A percentile compares a stretch with the other conserved stretches of the same genome.
phyloP scores from a whole-genome alignment of 1,140 invertebrate genomes.

The Marisa cornuarietis region DNA sequence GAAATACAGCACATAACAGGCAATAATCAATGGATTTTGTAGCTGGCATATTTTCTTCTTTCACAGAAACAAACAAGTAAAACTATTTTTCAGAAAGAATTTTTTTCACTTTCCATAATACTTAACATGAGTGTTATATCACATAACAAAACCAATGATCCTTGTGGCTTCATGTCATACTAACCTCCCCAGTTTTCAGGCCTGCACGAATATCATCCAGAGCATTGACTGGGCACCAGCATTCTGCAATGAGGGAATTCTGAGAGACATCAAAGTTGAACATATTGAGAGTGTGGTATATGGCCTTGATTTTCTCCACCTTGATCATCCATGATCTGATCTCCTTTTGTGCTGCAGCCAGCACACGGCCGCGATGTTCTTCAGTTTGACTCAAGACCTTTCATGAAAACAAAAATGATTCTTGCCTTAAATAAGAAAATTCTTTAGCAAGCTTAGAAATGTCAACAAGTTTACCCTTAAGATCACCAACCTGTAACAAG shows the following conservation, averaged over 20 bases:
- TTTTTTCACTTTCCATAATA: no score
- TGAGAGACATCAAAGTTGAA: slow-evolving; percentile 79
- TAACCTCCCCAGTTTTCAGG: slow-evolving; percentile 66
- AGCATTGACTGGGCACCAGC: slow-evolving; percentile 93
- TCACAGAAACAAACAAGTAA: slow-evolving; percentile 18
- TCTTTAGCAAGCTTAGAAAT: not conserved
- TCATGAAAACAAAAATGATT: not conserved
- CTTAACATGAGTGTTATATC: no score
- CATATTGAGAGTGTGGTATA: slow-evolving; percentile 79
- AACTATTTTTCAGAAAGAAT: not conserved
- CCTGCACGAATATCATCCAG: slow-evolving; percentile 88
- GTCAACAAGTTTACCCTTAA: not conserved
- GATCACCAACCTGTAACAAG: slow-evolving; percentile 1
- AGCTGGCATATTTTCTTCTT: no score
- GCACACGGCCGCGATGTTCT: slow-evolving; percentile 92
- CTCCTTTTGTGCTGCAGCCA: slow-evolving; percentile 91
- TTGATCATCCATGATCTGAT: slow-evolving; percentile 68
- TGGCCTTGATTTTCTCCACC: slow-evolving; percentile 80
- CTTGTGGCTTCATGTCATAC: not conserved
- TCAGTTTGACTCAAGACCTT: slow-evolving; percentile 88
- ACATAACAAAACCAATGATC: no score
- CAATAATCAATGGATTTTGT: slow-evolving; percentile 45
- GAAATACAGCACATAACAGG: slow-evolving; percentile 61
- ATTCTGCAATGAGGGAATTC: slow-evolving; percentile 96
- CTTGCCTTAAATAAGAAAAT: not conserved